These are phyloP conservation scores for Psophia crepitans DNA, from an alignment of 2,113 vertebrate genomes.

Conservation along the genomic window DNA sequence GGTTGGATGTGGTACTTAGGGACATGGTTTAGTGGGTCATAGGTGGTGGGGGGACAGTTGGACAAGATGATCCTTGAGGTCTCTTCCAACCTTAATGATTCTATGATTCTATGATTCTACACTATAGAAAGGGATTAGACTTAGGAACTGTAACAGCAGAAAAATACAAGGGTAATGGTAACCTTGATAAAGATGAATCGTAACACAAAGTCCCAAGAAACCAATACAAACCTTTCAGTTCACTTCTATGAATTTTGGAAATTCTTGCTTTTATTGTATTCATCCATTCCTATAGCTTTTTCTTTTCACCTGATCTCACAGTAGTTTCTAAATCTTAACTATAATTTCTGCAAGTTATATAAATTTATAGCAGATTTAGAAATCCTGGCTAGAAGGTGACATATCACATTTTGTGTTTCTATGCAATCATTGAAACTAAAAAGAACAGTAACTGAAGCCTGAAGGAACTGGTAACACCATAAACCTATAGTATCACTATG, in stretches of 20 bases:
- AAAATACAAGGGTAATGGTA: not conserved
- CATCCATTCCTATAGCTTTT: not conserved
- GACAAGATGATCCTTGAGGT: no score
- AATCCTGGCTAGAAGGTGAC: not conserved
- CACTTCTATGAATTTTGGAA: not conserved
- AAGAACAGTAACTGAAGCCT: not conserved
- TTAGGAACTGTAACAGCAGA: not conserved
- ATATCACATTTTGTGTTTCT: not conserved
- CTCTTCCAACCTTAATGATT: no score
- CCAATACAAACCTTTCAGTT: not conserved
- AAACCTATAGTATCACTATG: not conserved
- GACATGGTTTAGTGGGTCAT: no score
- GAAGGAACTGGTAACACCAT: not conserved
- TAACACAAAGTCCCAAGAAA: not conserved
- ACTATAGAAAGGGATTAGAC: not conserved
- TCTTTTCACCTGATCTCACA: not conserved
- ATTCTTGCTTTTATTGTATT: not conserved
- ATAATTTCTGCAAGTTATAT: not conserved
- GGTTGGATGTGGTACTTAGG: no score
- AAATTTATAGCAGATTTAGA: not conserved
- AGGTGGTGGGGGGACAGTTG: no score
- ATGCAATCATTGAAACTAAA: not conserved
- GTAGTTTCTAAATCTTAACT: not conserved
- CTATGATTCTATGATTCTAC: no score
- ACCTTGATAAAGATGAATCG: not conserved